Conservation (phyloP, 2,113 vertebrate genomes). For the Centrocercus urophasianus region DNA sequence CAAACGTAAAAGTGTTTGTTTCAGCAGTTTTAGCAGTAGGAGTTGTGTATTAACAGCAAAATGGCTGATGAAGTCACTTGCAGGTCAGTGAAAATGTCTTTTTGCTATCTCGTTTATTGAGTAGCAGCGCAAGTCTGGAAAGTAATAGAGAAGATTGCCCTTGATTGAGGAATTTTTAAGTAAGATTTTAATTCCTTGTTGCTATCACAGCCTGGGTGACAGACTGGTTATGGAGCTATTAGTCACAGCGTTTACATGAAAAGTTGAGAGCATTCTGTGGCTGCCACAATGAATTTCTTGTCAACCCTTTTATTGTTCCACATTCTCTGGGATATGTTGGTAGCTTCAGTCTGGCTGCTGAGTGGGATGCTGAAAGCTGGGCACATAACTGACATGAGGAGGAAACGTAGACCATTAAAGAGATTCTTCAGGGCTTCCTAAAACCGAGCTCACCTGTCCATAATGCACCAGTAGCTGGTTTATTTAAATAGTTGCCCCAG, state of each 20-base stretch:
- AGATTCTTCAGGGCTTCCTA: neutral
- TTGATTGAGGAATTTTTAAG: neutral
- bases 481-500: neutral
- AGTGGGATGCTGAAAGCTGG: neutral
- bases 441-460: neutral
- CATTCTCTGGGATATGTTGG: neutral
- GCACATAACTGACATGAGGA: neutral
- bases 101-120: neutral
- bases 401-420: neutral
- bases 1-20: conserved; percentile 16
- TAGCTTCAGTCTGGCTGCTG: neutral
- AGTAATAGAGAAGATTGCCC: neutral
- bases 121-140: neutral
- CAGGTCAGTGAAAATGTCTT: neutral
- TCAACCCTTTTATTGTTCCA: neutral
- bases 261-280: neutral
- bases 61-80: neutral
- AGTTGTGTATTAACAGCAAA: neutral
- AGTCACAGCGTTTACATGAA: neutral
- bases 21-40: neutral
- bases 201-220: neutral
- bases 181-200: neutral
- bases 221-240: neutral
- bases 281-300: neutral
- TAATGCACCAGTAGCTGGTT: accelerated